phyloP scores from a whole-genome alignment of 2,797 vertebrate species.

The Steatocranus sp. region DNA sequence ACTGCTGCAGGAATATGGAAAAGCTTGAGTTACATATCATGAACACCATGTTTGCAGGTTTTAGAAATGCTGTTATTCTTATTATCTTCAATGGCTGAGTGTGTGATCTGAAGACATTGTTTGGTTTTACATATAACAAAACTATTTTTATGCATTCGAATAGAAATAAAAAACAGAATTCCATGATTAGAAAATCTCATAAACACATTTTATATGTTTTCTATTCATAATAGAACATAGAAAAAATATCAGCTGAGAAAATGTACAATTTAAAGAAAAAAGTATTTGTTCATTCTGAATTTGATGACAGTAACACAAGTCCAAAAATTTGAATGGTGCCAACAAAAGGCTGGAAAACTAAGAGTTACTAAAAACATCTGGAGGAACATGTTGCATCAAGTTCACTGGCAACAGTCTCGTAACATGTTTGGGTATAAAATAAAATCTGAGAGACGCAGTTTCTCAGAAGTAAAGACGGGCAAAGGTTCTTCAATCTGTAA shows the following conservation, averaged over 20 bases:
- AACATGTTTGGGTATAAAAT: too few species aligned
- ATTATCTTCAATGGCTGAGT: background rate
- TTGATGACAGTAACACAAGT: background rate
- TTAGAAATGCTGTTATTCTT: background rate
- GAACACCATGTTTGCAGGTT: background rate
- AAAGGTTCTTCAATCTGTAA: too few species aligned
- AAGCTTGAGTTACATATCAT: fast-evolving
- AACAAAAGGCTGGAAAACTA: background rate
- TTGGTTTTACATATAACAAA: too few species aligned
- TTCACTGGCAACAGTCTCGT: too few species aligned
- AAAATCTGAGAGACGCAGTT: too few species aligned
- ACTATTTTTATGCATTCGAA: background rate
- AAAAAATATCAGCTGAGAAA: background rate
- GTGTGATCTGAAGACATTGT: background rate
- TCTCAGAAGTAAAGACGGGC: too few species aligned
- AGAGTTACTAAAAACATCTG: too few species aligned
- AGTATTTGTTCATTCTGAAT: background rate
- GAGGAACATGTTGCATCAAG: too few species aligned
- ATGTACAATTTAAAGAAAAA: background rate
- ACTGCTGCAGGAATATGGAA: too few species aligned
- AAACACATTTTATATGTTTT: background rate
- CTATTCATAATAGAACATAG: background rate
- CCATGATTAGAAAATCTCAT: background rate
- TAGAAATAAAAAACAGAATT: background rate
- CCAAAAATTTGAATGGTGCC: fast-evolving